These are phyloP conservation scores for Osmerus eperlanus DNA, from an alignment of 2,113 vertebrate genomes.

Conservation along the genomic window DNA sequence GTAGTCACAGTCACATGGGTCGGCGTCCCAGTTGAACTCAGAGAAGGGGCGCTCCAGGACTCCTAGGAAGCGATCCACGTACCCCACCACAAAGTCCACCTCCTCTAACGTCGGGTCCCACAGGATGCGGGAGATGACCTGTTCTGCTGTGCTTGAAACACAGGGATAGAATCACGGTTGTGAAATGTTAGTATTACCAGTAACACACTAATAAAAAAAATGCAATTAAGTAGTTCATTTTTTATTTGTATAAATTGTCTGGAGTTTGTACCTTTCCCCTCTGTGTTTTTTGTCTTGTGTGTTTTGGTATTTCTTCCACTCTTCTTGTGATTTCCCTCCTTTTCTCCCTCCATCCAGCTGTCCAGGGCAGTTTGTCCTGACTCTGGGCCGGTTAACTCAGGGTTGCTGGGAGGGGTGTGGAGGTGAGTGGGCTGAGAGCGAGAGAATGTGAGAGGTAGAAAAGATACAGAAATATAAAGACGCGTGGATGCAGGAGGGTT, in stretches of 20 bases:
- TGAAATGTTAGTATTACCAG: not conserved
- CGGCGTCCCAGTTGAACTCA: slow-evolving; percentile 81
- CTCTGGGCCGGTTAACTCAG: slow-evolving; percentile 25
- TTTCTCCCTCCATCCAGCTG: slow-evolving; percentile 40
- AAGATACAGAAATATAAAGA: not conserved
- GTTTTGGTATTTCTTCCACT: slow-evolving; percentile 40
- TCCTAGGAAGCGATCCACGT: slow-evolving; percentile 82
- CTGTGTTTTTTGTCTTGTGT: slow-evolving; percentile 30
- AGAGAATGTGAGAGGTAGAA: not conserved
- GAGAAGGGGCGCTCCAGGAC: slow-evolving; percentile 80
- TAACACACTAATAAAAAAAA: not conserved
- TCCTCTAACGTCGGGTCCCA: slow-evolving; percentile 76
- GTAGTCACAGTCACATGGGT: slow-evolving; percentile 77
- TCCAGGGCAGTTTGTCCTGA: slow-evolving; percentile 18
- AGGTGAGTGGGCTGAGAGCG: not conserved
- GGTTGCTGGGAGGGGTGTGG: slow-evolving; percentile 35
- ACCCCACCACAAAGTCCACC: slow-evolving; percentile 78
- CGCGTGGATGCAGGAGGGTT: not conserved
- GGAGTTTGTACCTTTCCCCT: slow-evolving; percentile 40
- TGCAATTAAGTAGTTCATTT: too few species aligned
- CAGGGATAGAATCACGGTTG: not conserved
- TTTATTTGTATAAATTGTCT: too few species aligned
- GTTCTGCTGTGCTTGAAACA: slow-evolving; percentile 71
- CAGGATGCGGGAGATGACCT: slow-evolving; percentile 79
- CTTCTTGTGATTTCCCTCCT: slow-evolving; percentile 43